phyloP scores from a whole-genome alignment of 2,888 invertebrate genomes.

The Drepanosiphum platanoidis region DNA sequence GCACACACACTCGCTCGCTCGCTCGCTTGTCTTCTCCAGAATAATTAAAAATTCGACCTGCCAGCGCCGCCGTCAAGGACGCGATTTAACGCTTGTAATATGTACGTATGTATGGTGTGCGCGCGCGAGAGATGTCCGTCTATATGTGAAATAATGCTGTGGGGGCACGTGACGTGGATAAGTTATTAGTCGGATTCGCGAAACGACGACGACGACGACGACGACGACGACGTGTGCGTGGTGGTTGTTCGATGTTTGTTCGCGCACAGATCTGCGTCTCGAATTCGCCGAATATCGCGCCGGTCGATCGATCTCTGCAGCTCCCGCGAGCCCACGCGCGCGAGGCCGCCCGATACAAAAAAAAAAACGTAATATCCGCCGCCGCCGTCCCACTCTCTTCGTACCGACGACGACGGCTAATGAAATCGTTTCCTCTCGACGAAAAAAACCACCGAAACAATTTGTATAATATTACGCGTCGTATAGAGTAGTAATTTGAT shows the following conservation, averaged over 20 bases:
- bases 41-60: constrained; percentile 58
- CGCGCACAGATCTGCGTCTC: no score
- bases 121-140: not conserved
- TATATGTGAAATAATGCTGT: not conserved
- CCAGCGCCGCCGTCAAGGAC: constrained; percentile 56
- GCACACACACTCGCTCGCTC: not conserved
- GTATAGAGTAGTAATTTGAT: no score
- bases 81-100: constrained; percentile 48
- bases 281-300: not conserved
- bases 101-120: not conserved
- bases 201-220: no score
- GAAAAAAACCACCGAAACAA: not conserved
- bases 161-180: constrained; percentile 8
- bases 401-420: not conserved
- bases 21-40: constrained; percentile 43
- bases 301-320: not conserved
- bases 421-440: not conserved
- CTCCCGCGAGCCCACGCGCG: not conserved
- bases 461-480: not conserved
- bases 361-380: not conserved
- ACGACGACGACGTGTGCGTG: constrained; percentile 15
- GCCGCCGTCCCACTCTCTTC: not conserved
- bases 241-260: constrained; percentile 19
- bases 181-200: constrained; percentile 38
- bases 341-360: not conserved